These are phyloP conservation scores for Caenorhabditis zanzibari DNA, from an alignment of 2,888 invertebrate species.

Conservation along the genomic window DNA sequence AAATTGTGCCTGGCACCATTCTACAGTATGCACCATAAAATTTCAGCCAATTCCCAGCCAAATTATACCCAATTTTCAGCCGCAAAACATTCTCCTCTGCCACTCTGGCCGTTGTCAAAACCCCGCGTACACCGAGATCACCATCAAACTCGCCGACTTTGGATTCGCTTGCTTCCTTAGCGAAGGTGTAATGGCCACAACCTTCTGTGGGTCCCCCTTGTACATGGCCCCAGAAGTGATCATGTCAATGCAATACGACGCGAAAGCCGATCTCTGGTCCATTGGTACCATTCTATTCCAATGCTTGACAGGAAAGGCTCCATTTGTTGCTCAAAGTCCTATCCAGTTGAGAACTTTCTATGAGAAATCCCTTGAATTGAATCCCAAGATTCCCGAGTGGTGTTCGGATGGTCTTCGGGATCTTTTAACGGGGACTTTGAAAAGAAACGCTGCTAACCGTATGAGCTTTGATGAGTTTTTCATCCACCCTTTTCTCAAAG, in stretches of 20 bases:
- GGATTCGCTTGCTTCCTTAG: conserved; percentile 98
- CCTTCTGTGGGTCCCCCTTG: conserved; percentile 99
- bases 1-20: too few relatives aligned
- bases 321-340: conserved; percentile 95
- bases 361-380: conserved; percentile 89
- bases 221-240: conserved; percentile 95
- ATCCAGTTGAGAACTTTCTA: conserved; percentile 97
- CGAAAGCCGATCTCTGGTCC: conserved; percentile 99
- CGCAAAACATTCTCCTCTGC: conserved; percentile 97
- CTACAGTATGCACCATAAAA: too few relatives aligned
- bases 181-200: conserved; percentile 99
- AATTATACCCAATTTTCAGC: conserved; percentile 84
- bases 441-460: conserved; percentile 94
- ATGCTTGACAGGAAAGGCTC: conserved; percentile 98
- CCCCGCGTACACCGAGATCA: conserved; percentile 91
- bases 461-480: conserved; percentile 97
- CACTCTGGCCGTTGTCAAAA: conserved; percentile 84
- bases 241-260: conserved; percentile 97
- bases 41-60: background rate
- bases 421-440: conserved; percentile 89
- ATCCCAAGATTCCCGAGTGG: conserved; percentile 90
- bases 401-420: conserved; percentile 94
- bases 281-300: conserved; percentile 98
- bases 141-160: conserved; percentile 97
- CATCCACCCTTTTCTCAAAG: conserved; percentile 90